Base-by-base conservation (phyloP, 2,113 vertebrate species). In the Circaetus gallicus region DNA sequence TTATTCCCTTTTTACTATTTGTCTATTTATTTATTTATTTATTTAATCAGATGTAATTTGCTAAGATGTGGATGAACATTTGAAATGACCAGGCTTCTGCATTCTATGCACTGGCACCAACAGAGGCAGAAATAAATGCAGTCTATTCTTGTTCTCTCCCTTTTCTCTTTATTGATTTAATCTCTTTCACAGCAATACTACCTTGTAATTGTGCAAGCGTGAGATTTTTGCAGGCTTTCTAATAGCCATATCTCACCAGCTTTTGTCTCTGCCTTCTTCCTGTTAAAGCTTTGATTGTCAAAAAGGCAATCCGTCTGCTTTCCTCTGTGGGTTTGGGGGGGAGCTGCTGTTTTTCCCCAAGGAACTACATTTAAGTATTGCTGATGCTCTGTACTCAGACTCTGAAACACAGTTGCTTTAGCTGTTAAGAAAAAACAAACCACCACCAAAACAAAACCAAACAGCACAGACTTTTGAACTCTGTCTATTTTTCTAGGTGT, bases 121-220 rank as follows among this genome's bases (percentile, higher is more conserved):
- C 19, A 88, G 66, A 78, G 10, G 22, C 50, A 96, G 71, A 89
- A 96, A 87, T 74, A 89, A 94, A 95, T 65, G 58, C 18, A 82
- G 9, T n/a, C 56, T 61, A 25, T 77, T 89, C 55, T 95, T 92
- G 16, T 82, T 91, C 34, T 83, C 26, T 92, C 63, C 18, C 28
- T 56, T 89, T 87, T 69, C 45, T 78, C 29, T 91, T 80, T 42
- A 95, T 95, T 89, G 95, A 95, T 97, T 95, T 89, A 95, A 76
- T 88, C 62, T 95, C 45, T 95, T 93, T 96, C 86, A 89, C 67
- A 94, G 18, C 45, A 61, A 89, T 22, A 7, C 36, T 74, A 78
- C 72, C 59, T 91, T 84, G 26, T 89, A 95, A 89, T 87, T 92
- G n/a, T 83, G 42, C 53, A 93, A 96, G 70, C 21, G 6, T 83